phyloP scores from a whole-genome alignment of 2,888 invertebrate species.

The Euzophera pinguis region DNA sequence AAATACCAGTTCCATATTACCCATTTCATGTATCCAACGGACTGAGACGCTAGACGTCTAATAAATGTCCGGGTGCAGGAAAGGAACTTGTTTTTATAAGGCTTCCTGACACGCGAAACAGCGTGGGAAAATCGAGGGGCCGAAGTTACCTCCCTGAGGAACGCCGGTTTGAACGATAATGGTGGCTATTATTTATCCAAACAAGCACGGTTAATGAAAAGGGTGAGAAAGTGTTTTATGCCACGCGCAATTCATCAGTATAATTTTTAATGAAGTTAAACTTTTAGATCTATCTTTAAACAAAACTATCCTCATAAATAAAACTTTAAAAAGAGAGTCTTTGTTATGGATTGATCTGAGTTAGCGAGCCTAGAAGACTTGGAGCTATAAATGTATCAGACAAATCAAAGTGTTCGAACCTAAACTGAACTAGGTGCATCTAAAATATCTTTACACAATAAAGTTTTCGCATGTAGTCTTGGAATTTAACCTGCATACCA shows the following conservation, averaged over 20 bases:
- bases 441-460: no score
- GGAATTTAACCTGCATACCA: not conserved
- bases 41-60: conserved; percentile 20
- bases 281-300: no score
- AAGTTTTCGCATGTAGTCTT: no score
- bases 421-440: no score
- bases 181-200: not conserved
- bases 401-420: no score
- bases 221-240: not conserved
- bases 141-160: conserved; percentile 17
- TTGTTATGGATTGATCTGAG: no score
- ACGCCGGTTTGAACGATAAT: conserved; percentile 9
- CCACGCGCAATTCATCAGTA: no score
- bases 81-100: conserved; percentile 40
- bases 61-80: conserved; percentile 6
- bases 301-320: no score
- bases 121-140: conserved; percentile 44
- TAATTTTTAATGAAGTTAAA: no score
- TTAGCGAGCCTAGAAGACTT: no score
- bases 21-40: conserved; percentile 17
- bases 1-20: conserved; percentile 12
- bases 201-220: not conserved
- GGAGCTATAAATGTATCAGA: no score
- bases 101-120: conserved; percentile 43
- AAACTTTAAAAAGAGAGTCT: no score